Evolutionary conservation across 2,888 invertebrate genomes (phyloP).

Genomic region (Ectobius pallidus): DNA sequence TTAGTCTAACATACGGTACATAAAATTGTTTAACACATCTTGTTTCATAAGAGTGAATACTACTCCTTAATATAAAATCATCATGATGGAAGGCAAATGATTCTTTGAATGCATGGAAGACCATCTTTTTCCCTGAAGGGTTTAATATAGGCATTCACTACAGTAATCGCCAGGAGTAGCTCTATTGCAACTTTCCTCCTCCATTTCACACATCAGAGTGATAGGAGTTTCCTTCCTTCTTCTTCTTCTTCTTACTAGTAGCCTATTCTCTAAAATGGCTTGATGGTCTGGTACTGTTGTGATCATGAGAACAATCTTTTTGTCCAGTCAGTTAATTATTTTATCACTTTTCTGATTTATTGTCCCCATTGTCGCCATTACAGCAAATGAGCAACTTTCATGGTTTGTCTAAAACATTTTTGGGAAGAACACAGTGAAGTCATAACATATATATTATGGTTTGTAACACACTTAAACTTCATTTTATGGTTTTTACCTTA

Average conservation of each 20-base stretch:
- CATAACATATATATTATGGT: too few relatives aligned
- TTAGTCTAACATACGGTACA: too few relatives aligned
- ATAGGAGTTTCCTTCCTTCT: background rate
- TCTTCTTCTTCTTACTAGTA: background rate
- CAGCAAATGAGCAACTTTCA: too few relatives aligned
- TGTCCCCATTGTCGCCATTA: too few relatives aligned
- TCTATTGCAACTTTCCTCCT: too few relatives aligned
- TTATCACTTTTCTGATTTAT: background rate
- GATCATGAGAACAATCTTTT: background rate
- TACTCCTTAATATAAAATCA: too few relatives aligned
- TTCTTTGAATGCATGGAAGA: background rate
- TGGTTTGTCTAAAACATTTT: too few relatives aligned
- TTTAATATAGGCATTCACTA: background rate
- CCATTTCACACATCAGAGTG: background rate
- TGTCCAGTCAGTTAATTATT: background rate
- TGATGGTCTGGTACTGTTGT: background rate
- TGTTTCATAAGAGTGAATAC: too few relatives aligned
- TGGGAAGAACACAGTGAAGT: too few relatives aligned
- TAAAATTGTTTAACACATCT: too few relatives aligned
- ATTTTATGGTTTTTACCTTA: too few relatives aligned
- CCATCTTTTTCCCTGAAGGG: background rate
- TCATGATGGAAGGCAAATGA: background rate
- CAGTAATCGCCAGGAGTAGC: background rate
- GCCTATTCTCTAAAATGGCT: background rate
- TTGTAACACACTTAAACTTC: too few relatives aligned